Evolutionary conservation across 2,797 vertebrate genomes (phyloP).

Genomic region (Sebastes steindachneri): DNA sequence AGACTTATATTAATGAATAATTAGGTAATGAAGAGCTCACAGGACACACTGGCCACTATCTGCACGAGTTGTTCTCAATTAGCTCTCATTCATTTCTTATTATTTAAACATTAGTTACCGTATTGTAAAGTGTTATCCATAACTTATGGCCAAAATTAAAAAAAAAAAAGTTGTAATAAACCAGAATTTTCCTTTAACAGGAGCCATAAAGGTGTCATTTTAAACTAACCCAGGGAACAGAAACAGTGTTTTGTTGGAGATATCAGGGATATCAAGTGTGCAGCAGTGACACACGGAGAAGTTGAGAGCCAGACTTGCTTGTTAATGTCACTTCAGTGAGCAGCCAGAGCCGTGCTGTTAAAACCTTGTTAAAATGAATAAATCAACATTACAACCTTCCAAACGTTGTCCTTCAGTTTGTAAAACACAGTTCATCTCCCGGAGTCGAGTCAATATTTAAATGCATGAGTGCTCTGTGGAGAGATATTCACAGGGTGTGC

Average conservation of each 20-base stretch:
- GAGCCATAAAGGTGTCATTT: not conserved
- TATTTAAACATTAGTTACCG: not conserved
- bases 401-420: not conserved
- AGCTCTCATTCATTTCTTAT: not conserved
- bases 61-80: too few species aligned
- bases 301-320: not conserved
- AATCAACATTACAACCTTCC: not conserved
- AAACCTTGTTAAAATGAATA: conserved; percentile 6
- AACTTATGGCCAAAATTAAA: not conserved
- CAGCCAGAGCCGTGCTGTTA: not conserved
- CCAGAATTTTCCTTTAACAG: not conserved
- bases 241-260: not conserved
- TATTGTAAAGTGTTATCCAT: not conserved
- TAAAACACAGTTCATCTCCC: not conserved
- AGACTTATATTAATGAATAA: not conserved
- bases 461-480: not conserved
- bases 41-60: too few species aligned
- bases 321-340: not conserved
- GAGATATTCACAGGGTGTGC: not conserved
- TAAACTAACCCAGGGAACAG: not conserved
- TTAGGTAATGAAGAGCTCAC: not conserved
- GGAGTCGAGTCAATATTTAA: conserved; percentile 6
- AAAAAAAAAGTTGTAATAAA: not conserved
- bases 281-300: not conserved
- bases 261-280: not conserved